Evolutionary conservation across 2,888 invertebrate genomes (phyloP), one percentile per base, ranked within the genome.

Genomic region (Caenorhabditis becei): DNA sequence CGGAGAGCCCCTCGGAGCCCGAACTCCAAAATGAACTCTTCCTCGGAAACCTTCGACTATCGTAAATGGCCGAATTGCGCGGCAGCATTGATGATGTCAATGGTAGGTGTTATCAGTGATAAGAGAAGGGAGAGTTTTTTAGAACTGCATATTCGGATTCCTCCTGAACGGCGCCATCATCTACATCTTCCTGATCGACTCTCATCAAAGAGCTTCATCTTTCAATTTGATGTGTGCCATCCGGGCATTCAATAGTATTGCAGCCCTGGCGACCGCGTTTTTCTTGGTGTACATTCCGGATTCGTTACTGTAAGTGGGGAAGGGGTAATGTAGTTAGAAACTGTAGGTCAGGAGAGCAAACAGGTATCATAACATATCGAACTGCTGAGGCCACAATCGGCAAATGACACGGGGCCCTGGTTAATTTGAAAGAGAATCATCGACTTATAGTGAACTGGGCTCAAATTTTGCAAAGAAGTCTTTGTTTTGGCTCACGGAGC

Each of bases 201-300:
- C 20, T n/a, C 69, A 47, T 20, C 69, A 69, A 24, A 58, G 58
- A 67, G 35, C 67, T 20, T 23, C 53, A 3, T 69, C 69, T 5
- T 69, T 69, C 69, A 69, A 69, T 18, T 23, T 69, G 0, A 58
- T 69, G 24, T 69, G 69, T 58, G 58, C 58, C n/a, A 35, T 69
- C 11, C 32, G 69, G 26, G 69, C 69, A 5, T 32, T 47, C 16
- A 69, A 69, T n/a, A 69, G 56, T n/a, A 49, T 58, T 11, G 10
- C 58, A 20, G 69, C 56, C 1, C 32, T 69, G 44, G 24, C 49
- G 4, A 23, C 35, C 0, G 18, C 47, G 0, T 69, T 69, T 24
- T 24, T 69, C 4, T 24, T 69, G 0, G 69, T 69, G 1, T 69
- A 58, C 49, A 69, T 69, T 20, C 69, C 69, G 14, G 47, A 56